Conservation (phyloP, 2,888 invertebrate species). For the Conomelus anceps region DNA sequence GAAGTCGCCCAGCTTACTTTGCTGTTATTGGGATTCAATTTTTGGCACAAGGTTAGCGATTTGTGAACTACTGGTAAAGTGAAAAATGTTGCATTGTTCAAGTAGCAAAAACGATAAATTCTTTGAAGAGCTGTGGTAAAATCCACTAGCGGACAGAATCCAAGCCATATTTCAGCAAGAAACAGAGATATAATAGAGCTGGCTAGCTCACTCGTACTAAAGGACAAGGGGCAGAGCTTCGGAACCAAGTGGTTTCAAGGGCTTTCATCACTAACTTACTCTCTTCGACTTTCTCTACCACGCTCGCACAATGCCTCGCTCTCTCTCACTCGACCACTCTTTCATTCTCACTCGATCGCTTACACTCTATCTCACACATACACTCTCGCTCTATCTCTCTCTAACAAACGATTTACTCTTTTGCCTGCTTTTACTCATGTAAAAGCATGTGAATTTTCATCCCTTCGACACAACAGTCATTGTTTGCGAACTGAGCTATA, state of each 20-base stretch:
- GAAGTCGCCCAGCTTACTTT: neutral
- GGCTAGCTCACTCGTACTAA: neutral
- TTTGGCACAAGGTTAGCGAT: neutral
- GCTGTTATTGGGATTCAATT: neutral
- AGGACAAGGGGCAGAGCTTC: neutral
- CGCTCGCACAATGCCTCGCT: slow-evolving; percentile 20
- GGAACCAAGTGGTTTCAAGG: slow-evolving; percentile 8
- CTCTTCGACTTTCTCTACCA: slow-evolving; percentile 24
- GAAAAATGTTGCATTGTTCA: neutral
- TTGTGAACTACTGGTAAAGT: neutral
- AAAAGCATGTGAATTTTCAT: too few relatives aligned
- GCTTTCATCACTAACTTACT: slow-evolving; percentile 29
- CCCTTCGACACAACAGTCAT: too few relatives aligned
- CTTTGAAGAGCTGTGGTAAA: neutral
- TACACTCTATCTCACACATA: too few relatives aligned
- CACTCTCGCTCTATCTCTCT: too few relatives aligned
- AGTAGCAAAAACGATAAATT: neutral
- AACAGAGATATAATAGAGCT: neutral
- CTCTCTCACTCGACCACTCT: slow-evolving; percentile 30
- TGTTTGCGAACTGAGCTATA: too few relatives aligned
- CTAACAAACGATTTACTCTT: too few relatives aligned
- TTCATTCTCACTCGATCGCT: too few relatives aligned
- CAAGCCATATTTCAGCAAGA: neutral
- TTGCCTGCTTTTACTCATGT: too few relatives aligned
- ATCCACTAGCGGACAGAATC: neutral